These are phyloP conservation scores for Natrix natrix DNA, from an alignment of 2,797 vertebrate species.

Conservation along the genomic window DNA sequence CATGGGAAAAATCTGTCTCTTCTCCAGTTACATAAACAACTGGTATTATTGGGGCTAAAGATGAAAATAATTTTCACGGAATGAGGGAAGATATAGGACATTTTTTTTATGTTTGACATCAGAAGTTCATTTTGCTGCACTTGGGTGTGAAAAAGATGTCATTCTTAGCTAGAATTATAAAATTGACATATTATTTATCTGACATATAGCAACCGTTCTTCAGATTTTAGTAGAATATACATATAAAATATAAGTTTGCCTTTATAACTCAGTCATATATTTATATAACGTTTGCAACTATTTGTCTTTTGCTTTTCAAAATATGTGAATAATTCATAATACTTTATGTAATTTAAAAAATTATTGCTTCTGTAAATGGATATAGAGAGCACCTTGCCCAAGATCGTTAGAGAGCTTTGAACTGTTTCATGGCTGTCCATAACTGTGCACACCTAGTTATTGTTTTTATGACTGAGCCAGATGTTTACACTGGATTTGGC, in stretches of 20 bases:
- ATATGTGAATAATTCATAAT: neutral
- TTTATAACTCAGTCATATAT: neutral
- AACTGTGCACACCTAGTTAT: neutral
- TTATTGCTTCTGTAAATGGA: neutral
- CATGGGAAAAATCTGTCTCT: conserved; percentile 50
- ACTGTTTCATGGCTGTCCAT: neutral
- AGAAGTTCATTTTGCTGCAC: conserved; percentile 18
- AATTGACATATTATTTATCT: neutral
- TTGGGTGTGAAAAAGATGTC: neutral
- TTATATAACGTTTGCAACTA: neutral
- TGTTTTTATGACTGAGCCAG: neutral
- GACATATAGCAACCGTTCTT: neutral
- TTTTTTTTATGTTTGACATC: neutral
- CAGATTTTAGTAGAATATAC: neutral
- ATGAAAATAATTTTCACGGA: neutral
- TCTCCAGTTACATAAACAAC: conserved; percentile 68
- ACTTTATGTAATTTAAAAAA: neutral
- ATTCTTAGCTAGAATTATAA: neutral
- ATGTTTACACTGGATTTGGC: neutral
- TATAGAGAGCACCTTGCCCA: neutral
- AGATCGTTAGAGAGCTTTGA: neutral
- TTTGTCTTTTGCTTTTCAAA: neutral
- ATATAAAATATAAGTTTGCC: neutral
- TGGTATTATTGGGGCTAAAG: conserved; percentile 14
- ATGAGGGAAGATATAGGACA: conserved; percentile 6